Evolutionary conservation across 1,140 invertebrate genomes (phyloP), one percentile per base, ranked within the genome.

Genomic region (Trachymyrmex septentrionalis): DNA sequence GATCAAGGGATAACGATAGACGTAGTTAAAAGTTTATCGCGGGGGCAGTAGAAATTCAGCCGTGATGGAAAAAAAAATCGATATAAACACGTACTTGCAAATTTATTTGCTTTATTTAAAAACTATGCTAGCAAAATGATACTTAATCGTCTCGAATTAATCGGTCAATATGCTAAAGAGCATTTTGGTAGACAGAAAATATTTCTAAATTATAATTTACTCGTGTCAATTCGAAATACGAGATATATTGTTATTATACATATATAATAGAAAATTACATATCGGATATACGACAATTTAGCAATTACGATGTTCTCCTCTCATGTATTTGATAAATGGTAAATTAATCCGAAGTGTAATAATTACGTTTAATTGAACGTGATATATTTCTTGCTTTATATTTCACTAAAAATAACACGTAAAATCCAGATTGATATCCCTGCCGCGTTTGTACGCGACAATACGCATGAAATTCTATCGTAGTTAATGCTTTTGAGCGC

Each of bases 11-110:
- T 44, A 57, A 76, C 53, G 76, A 81, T 64, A 77, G 57, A 4
- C 63, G 76, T 72, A 50, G 50, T 72, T 80, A 38, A 71, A 86
- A 86, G 57, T 88, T 88, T 72, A n/a, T 50, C 6, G 82, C 24
- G 44, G 30, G 55, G 27, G 59, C 24, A 34, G 27, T 57, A 19
- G 81, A 30, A 86, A 61, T 77, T 88, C 71, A 30, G 30, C 12
- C 63, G 55, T 21, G 44, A 71, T 38, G 61, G 53, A 14, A 77
- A 61, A 63, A 63, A 85, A 82, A 61, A 63, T 53, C 64, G 27
- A 66, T 10, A 48, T 3, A 2, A 67, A 80, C 19, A 85, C 64
- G 50, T 71, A n/a, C 7, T 55, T 64, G 50, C 30, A 38, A 27
- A 80, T 55, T 53, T 24, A 48, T 44, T 44, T 14, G 21, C 16